Evolutionary conservation across 2,888 invertebrate species (phyloP), one percentile per base, ranked within the genome.

Genomic region (Eupithecia vulgata): DNA sequence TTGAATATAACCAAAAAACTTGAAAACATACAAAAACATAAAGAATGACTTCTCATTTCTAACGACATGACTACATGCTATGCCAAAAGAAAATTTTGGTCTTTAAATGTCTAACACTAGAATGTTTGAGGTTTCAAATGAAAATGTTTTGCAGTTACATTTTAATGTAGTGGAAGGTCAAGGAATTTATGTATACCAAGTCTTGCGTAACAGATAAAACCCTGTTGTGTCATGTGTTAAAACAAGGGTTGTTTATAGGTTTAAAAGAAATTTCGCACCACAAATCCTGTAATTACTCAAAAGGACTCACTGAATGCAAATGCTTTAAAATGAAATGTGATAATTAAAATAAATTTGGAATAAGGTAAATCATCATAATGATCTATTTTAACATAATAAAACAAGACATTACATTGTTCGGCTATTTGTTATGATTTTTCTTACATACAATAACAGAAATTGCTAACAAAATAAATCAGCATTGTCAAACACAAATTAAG

Each of bases 401-500:
- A 67, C 15, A 8, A 35, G 17, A 25, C 37, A 52, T 64, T 64
- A 25, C 17, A 42, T 68, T 61, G 59, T 72, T 73, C 61, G 37
- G 59, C 7, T 35, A 59, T 68, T 66, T 65, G 35, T 68, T 68
- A 52, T 59, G 48, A 48, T 62, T 40, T 52, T 69, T 48, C 35
- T 61, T 61, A 52, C 52, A 21, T 21, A 59, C 34, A 34, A 61
- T 17, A 21, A 61, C 1, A 61, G 2, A 64, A 67, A 64, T 57
- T 61, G 5, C 25, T 71, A 66, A 35, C 30, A 68, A 68, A 48
- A 59, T 34, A 69, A 65, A 70, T 70, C 65, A 57, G 48, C 68
- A 74, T 61, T 66, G 61, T 68, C 64, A 73, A 65, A 64, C 15
- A 71, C 48, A 72, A 73, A 35, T 21, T 21, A 75, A 74, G 67